These are phyloP conservation scores for Agelastica alni DNA, from an alignment of 2,888 invertebrate genomes.

Conservation along the genomic window DNA sequence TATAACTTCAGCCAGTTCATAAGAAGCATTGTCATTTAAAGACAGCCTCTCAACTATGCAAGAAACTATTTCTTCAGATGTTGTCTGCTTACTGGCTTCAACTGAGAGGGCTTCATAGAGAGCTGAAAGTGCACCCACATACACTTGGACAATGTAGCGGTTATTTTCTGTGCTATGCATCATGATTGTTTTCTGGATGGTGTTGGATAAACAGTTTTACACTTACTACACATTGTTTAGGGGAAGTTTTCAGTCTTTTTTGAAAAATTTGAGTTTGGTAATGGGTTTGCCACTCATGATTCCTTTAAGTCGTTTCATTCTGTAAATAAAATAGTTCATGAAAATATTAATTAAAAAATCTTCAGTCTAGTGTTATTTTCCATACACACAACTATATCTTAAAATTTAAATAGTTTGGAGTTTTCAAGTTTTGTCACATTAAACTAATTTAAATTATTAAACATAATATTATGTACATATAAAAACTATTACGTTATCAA, in stretches of 20 bases:
- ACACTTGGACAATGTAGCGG: slow-evolving; percentile 74
- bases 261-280: slow-evolving; percentile 12
- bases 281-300: slow-evolving; percentile 17
- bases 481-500: too few species aligned
- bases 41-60: slow-evolving; percentile 80
- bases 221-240: neutral
- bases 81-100: slow-evolving; percentile 89
- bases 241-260: slow-evolving; percentile 13
- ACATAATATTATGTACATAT: too few species aligned
- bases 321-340: slow-evolving; percentile 20
- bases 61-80: slow-evolving; percentile 87
- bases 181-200: slow-evolving; percentile 20
- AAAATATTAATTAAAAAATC: too few species aligned
- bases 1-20: slow-evolving; percentile 87
- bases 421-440: too few species aligned
- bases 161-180: slow-evolving; percentile 40
- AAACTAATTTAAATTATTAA: too few species aligned
- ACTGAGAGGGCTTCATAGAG: slow-evolving; percentile 89
- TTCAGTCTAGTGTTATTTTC: too few species aligned
- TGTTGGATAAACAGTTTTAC: neutral
- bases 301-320: slow-evolving; percentile 12
- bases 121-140: slow-evolving; percentile 84
- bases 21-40: slow-evolving; percentile 66
- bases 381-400: too few species aligned
- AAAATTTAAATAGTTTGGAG: too few species aligned